Evolutionary conservation across 2,888 invertebrate genomes (phyloP), one percentile per base, ranked within the genome.

Genomic region (Tillus elongatus): DNA sequence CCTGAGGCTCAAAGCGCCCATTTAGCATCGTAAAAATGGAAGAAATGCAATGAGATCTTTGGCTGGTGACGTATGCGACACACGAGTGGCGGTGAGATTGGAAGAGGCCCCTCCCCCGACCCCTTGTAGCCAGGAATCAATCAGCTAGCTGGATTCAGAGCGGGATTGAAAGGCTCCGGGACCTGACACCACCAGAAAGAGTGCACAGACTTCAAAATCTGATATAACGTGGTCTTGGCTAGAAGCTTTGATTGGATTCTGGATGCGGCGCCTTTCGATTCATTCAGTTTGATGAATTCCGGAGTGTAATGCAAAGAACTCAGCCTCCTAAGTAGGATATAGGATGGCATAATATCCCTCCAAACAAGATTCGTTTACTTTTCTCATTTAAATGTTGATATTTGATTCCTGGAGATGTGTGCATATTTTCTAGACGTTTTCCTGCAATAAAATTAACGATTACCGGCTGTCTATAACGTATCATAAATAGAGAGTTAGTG

Each of bases 21-120:
- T 72, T 89, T 91, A 0, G 64, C 91, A 12, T 80, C 44, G 63
- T 92, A 46, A 40, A 71, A 74, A 2, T 78, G 54, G 53, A 54
- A 58, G 59, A 61, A 63, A 61, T 58, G 60, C 61, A 63, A 63
- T 63, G 61, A 62, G 62, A 61, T 57, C 59, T 58, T 60, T 56
- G 58, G 53, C 56, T 54, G 54, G 59, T 60, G 61, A 63, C 61
- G 60, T 60, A 58, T 60, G 59, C 52, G 60, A 59, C 58, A 60
- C 57, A 59, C 57, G 58, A 58, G 57, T 57, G 53, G 56, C 58
- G 56, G 54, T 52, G 56, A 58, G 55, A 61, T 58, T 60, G 56
- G 56, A 59, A 57, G 56, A 52, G 52, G 50, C 46, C 50, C 52
- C 51, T 39, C 35, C 42, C 40, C 45, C 32, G 28, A 40, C 30